Evolutionary conservation across 2,888 invertebrate genomes (phyloP).

Genomic region (Therioaphis trifolii): DNA sequence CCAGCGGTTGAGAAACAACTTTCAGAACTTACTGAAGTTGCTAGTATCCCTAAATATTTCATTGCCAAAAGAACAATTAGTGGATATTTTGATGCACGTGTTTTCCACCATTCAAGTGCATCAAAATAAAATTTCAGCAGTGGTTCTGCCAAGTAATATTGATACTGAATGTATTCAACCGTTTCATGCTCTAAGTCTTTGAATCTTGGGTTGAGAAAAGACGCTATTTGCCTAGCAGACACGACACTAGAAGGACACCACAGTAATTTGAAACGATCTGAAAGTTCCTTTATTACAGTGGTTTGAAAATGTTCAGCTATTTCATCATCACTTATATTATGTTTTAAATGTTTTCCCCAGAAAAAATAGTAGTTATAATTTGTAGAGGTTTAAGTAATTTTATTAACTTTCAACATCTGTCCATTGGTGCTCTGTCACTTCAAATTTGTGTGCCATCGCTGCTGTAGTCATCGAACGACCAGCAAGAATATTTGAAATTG

Average conservation of each 20-base stretch:
- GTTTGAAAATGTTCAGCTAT: constrained; percentile 41
- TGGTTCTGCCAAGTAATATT: constrained; percentile 3
- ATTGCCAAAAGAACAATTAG: too few relatives aligned
- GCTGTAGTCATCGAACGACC: constrained; percentile 4
- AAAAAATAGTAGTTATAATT: too few relatives aligned
- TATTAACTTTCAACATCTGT: neutral
- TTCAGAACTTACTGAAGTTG: too few relatives aligned
- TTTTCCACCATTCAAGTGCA: neutral
- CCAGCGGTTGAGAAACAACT: neutral
- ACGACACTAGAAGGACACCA: neutral
- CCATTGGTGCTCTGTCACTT: too few relatives aligned
- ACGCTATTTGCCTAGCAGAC: neutral
- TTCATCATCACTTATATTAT: too few relatives aligned
- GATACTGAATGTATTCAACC: neutral
- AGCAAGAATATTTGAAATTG: constrained; percentile 12
- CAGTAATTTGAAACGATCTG: neutral
- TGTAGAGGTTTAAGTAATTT: neutral
- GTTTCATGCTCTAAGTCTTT: too few relatives aligned
- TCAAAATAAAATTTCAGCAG: neutral
- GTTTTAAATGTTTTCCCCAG: too few relatives aligned
- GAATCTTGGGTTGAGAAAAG: too few relatives aligned
- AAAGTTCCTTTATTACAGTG: constrained; percentile 15
- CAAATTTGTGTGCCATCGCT: neutral
- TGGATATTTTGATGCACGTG: neutral
- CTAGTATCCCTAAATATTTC: too few relatives aligned